These are phyloP conservation scores for Furcifer pardalis DNA, from an alignment of 2,797 vertebrate genomes.

Conservation along the genomic window DNA sequence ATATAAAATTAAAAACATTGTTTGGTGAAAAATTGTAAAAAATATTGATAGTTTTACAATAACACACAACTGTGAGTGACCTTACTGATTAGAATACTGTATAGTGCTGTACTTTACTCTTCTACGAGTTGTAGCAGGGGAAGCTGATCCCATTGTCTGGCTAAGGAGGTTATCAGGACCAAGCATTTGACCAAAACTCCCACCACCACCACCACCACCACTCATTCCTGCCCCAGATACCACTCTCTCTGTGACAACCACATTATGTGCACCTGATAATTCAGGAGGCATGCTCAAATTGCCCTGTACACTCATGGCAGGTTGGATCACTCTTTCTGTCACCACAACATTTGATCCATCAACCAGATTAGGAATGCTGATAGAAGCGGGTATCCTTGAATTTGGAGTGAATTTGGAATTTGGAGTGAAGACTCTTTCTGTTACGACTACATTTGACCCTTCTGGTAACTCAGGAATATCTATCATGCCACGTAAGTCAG, in stretches of 20 bases:
- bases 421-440: slow-evolving; percentile 78
- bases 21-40: slow-evolving; percentile 40
- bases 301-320: slow-evolving; percentile 62
- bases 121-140: slow-evolving; percentile 73
- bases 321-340: slow-evolving; percentile 77
- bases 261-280: slow-evolving; percentile 52
- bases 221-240: slow-evolving; percentile 69
- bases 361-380: slow-evolving; percentile 75
- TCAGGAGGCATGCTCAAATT: slow-evolving; percentile 68
- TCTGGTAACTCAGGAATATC: slow-evolving; percentile 76
- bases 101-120: slow-evolving; percentile 78
- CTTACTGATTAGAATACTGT: slow-evolving; percentile 77
- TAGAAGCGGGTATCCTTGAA: slow-evolving; percentile 72
- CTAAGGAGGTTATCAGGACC: slow-evolving; percentile 66
- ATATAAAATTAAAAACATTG: slow-evolving; percentile 60
- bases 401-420: slow-evolving; percentile 76
- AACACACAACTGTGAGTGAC: slow-evolving; percentile 12
- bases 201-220: background rate
- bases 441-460: slow-evolving; percentile 79
- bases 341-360: slow-evolving; percentile 75
- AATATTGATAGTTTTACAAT: background rate
- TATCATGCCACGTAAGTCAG: slow-evolving; percentile 74
- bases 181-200: slow-evolving; percentile 61
- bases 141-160: slow-evolving; percentile 69
- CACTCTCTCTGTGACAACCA: slow-evolving; percentile 68